phyloP scores from a whole-genome alignment of 2,113 vertebrate species.

The Megalops atlanticus region DNA sequence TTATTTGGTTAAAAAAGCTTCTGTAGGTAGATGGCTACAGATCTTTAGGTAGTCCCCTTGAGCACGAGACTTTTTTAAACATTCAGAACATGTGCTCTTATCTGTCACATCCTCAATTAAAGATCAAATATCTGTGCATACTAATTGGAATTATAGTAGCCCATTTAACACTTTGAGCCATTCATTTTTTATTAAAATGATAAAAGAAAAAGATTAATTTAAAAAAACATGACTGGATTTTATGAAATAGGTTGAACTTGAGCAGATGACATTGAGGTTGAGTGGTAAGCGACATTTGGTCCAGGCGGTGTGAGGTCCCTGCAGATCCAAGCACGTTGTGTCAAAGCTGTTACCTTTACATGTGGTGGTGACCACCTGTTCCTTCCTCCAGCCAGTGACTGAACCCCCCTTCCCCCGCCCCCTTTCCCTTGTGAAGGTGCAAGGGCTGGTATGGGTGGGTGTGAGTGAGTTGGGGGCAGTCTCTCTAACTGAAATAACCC shows the following conservation, averaged over 20 bases:
- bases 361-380: slow-evolving; percentile 39
- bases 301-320: slow-evolving; percentile 23
- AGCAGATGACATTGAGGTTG: slow-evolving; percentile 5
- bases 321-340: slow-evolving; percentile 4
- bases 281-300: slow-evolving; percentile 17
- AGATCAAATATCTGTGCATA: slow-evolving; percentile 46
- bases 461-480: background rate
- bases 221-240: slow-evolving; percentile 12
- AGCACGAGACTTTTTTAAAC: slow-evolving; percentile 32
- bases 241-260: slow-evolving; percentile 10
- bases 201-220: slow-evolving; percentile 17
- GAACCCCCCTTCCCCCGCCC: background rate
- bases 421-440: background rate
- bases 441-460: background rate
- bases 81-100: slow-evolving; percentile 38
- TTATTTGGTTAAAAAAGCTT: background rate
- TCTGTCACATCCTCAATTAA: slow-evolving; percentile 27
- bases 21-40: background rate
- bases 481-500: background rate
- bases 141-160: slow-evolving; percentile 43
- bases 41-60: too few species aligned
- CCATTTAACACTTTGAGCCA: slow-evolving; percentile 28
- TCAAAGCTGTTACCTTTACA: slow-evolving; percentile 28
- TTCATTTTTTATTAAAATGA: slow-evolving; percentile 36
- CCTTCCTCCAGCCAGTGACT: slow-evolving; percentile 19